These are phyloP conservation scores for Nemapogon koenigi DNA, from an alignment of 2,888 invertebrate species.

Conservation along the genomic window DNA sequence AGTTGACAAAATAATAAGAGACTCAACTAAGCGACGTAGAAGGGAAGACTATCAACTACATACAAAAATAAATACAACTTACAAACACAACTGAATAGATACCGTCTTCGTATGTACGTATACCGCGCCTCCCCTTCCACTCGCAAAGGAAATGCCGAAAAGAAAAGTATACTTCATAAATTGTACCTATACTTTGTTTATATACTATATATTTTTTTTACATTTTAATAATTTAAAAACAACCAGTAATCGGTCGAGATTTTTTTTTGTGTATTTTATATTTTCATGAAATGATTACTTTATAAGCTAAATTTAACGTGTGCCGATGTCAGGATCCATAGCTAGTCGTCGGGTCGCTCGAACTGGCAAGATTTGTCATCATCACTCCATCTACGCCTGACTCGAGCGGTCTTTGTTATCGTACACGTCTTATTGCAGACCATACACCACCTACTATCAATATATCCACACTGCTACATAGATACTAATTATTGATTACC, in stretches of 20 bases:
- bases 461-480: too few species aligned
- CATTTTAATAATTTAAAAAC: constrained; percentile 66
- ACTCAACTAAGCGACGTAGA: too few species aligned
- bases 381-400: constrained; percentile 23
- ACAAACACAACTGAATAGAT: constrained; percentile 19
- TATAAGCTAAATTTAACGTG: constrained; percentile 65
- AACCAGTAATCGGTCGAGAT: constrained; percentile 63
- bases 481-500: too few species aligned
- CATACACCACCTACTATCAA: too few species aligned
- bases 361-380: constrained; percentile 39
- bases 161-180: constrained; percentile 64
- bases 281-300: constrained; percentile 64
- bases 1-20: constrained; percentile 52
- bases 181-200: constrained; percentile 65
- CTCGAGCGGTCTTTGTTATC: too few species aligned
- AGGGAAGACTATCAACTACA: constrained; percentile 59
- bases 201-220: constrained; percentile 62
- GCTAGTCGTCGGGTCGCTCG: constrained; percentile 63
- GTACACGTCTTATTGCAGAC: too few species aligned
- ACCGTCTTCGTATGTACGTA: constrained; percentile 20
- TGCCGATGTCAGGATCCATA: constrained; percentile 66
- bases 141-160: constrained; percentile 57
- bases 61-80: constrained; percentile 41
- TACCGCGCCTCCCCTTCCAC: constrained; percentile 33
- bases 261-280: constrained; percentile 65